Evolutionary conservation across 2,888 invertebrate species (phyloP), one percentile per base, ranked within the genome.

Genomic region (Proisotoma minuta): DNA sequence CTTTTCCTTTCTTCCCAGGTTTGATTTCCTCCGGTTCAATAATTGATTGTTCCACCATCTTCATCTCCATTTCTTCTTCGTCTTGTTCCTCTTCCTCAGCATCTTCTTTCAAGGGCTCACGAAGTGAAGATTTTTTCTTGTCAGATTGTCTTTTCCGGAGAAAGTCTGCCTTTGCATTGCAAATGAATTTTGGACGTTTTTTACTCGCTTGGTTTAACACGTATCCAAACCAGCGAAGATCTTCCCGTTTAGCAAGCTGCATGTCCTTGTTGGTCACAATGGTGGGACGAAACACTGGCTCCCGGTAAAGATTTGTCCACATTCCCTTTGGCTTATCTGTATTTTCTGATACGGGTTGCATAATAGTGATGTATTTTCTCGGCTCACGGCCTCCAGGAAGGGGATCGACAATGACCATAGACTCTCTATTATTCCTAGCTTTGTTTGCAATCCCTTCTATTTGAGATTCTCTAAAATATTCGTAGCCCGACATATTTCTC

Each of bases 161-260:
- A 43, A 43, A 43, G 4, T 43, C 43, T 29, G 60, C 58, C 40
- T 60, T 66, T 1, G 68, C 62, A 1, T 56, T 60, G 1, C 52
- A 28, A 3, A 65, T 52, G 59, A 65, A 70, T 4, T 57, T 54
- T 0, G 68, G 68, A 29, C 67, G 47, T 40, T 63, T 62, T 1
- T 22, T 39, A 50, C 70, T 63, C 1, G 72, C 67, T 3, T 34
- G 43, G 1, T 40, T 43, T 2, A 72, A 22, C 20, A 72, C 63
- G 39, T 72, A 63, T 1, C 68, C 67, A 49, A 72, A 72, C 70
- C 70, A 72, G 26, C 72, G 34, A 10, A 72, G 53, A 51, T 70
- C 68, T 23, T 65, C 63, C 10, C 65, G 64, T 8, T 59, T 59
- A 0, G 72, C 60, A 18, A 65, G 29, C 18, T 52, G 40, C 22